These are phyloP conservation scores for Gambusia yucatana DNA, from an alignment of 2,797 vertebrate genomes.

Conservation along the genomic window DNA sequence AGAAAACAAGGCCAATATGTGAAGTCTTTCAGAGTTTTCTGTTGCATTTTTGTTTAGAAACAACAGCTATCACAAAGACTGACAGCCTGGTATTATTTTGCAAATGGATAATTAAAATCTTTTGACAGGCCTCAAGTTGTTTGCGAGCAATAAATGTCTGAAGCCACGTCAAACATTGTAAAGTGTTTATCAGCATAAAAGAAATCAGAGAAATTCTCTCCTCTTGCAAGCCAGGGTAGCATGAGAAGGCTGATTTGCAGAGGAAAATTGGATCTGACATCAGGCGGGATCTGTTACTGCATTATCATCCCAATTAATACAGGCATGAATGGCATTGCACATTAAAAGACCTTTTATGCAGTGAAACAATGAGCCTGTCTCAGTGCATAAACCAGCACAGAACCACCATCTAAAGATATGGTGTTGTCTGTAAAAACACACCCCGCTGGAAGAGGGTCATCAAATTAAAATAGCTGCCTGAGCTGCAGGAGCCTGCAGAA, in stretches of 20 bases:
- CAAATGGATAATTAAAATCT: slow-evolving; percentile 24
- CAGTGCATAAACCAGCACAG: slow-evolving; percentile 46
- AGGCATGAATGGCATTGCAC: slow-evolving; percentile 55
- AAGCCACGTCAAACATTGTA: slow-evolving; percentile 45
- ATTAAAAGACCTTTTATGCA: slow-evolving; percentile 68
- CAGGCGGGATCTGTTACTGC: slow-evolving; percentile 59
- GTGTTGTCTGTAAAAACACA: slow-evolving; percentile 35
- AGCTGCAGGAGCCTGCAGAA: background rate
- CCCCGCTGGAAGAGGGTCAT: slow-evolving; percentile 26
- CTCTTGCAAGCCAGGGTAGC: slow-evolving; percentile 24
- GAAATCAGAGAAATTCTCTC: slow-evolving; percentile 10
- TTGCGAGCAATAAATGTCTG: slow-evolving; percentile 23
- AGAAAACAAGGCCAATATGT: slow-evolving; percentile 9
- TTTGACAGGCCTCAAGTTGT: slow-evolving; percentile 25
- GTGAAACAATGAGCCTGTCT: slow-evolving; percentile 44
- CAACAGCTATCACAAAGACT: slow-evolving; percentile 37
- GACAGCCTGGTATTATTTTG: slow-evolving; percentile 46
- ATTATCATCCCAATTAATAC: slow-evolving; percentile 73
- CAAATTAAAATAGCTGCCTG: slow-evolving; percentile 40
- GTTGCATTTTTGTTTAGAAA: slow-evolving; percentile 25
- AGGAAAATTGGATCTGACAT: slow-evolving; percentile 71
- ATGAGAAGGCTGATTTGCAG: slow-evolving; percentile 41
- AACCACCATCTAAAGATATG: slow-evolving; percentile 38
- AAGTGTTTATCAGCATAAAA: slow-evolving; percentile 52
- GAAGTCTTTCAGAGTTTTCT: slow-evolving; percentile 30